A percentile compares a stretch with the other conserved stretches of the same genome.
phyloP scores from a whole-genome alignment of 2,113 vertebrate species.

The Notothenia rossii region DNA sequence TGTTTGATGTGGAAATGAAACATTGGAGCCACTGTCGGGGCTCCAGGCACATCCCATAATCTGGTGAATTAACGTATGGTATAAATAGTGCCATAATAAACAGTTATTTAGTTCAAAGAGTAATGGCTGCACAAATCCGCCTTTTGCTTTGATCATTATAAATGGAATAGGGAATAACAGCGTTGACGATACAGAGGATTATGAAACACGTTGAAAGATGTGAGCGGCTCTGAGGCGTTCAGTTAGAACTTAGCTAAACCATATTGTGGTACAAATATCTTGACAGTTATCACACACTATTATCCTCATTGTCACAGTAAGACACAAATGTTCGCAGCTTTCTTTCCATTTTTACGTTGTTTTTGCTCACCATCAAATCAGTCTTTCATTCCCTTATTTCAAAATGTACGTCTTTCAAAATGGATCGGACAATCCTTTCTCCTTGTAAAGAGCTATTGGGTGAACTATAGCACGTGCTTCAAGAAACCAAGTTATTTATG shows the following conservation, averaged over 20 bases:
- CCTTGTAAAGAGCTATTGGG: background rate
- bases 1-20: conserved; percentile 12
- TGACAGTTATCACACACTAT: conserved; percentile 11
- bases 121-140: conserved; percentile 37
- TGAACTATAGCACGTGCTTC: background rate
- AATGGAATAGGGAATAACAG: conserved; percentile 32
- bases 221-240: conserved; percentile 12
- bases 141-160: conserved; percentile 64
- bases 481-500: background rate
- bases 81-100: conserved; percentile 61
- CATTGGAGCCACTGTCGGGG: background rate
- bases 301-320: background rate
- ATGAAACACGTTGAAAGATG: conserved; percentile 40
- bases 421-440: background rate
- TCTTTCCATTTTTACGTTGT: background rate
- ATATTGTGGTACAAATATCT: conserved; percentile 6
- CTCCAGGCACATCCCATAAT: conserved; percentile 42
- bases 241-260: conserved; percentile 20
- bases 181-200: conserved; percentile 49
- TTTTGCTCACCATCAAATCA: too few species aligned
- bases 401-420: too few species aligned
- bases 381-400: too few species aligned
- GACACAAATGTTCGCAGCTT: background rate
- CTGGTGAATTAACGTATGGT: conserved; percentile 33
- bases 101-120: conserved; percentile 50